Evolutionary conservation across 2,888 invertebrate genomes (phyloP).

Genomic region (Lampropteryx suffumata): DNA sequence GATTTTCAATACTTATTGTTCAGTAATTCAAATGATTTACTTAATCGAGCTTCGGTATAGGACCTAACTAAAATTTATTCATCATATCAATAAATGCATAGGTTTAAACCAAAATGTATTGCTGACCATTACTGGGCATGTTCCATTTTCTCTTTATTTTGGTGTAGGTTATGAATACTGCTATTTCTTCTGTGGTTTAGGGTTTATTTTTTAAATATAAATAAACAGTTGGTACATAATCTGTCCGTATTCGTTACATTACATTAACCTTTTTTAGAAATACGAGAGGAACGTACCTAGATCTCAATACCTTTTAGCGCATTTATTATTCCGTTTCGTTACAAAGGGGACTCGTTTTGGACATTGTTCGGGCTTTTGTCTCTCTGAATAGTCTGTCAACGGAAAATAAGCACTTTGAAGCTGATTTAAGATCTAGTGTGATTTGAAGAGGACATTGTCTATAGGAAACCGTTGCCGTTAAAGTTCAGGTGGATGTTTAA

Average conservation of each 20-base stretch:
- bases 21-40: no score
- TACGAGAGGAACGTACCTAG: neutral
- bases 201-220: neutral
- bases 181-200: no score
- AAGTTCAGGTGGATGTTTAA: no score
- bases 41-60: no score
- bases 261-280: slow-evolving; percentile 8
- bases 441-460: neutral
- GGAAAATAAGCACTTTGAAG: neutral
- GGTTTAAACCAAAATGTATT: no score
- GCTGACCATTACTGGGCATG: no score
- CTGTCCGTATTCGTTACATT: slow-evolving; percentile 2
- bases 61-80: no score
- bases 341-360: slow-evolving; percentile 5
- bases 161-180: no score
- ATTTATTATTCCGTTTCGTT: slow-evolving; percentile 17
- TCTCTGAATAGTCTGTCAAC: neutral
- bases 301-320: slow-evolving; percentile 14
- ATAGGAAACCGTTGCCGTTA: no score
- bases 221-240: neutral
- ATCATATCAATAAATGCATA: no score
- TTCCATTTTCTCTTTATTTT: no score
- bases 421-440: neutral
- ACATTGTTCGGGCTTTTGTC: slow-evolving; percentile 2
- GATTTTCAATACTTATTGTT: no score